phyloP scores from a whole-genome alignment of 2,888 invertebrate species.

The Alloplasta piceator region DNA sequence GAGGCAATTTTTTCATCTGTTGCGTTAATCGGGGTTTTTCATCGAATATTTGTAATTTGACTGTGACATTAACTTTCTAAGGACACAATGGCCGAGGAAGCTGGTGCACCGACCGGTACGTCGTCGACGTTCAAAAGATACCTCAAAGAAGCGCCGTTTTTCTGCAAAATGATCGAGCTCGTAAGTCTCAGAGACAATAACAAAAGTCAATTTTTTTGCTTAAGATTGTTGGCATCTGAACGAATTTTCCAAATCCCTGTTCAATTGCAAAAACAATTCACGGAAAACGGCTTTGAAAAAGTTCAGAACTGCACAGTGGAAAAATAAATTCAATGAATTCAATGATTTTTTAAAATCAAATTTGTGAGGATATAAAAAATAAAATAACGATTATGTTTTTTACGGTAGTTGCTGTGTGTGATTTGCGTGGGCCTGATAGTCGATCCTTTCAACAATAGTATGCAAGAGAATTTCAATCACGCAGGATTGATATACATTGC shows the following conservation, averaged over 20 bases:
- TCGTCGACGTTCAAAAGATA: constrained; percentile 69
- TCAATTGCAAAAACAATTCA: not conserved
- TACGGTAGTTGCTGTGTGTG: constrained; percentile 85
- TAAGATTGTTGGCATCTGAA: not conserved
- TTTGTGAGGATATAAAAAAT: not conserved
- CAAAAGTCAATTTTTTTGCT: not conserved
- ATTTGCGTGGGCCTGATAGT: constrained; percentile 87
- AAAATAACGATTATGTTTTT: constrained; percentile 33
- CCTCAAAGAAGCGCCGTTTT: constrained; percentile 74
- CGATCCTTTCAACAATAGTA: constrained; percentile 85
- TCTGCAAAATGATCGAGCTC: constrained; percentile 86
- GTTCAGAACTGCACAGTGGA: too few relatives aligned
- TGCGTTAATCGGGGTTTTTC: not conserved
- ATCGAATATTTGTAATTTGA: not conserved
- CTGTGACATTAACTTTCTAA: not conserved
- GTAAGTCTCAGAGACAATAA: constrained; percentile 83
- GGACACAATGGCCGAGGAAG: constrained; percentile 71
- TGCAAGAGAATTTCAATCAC: constrained; percentile 84
- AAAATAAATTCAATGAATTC: not conserved
- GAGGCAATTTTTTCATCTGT: not conserved
- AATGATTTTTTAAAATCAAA: not conserved
- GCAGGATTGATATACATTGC: constrained; percentile 88
- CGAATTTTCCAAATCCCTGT: not conserved
- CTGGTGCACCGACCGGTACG: constrained; percentile 56
- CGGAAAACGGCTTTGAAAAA: too few relatives aligned